Conservation (phyloP, 1,140 invertebrate genomes). For the Procambarus clarkii region DNA sequence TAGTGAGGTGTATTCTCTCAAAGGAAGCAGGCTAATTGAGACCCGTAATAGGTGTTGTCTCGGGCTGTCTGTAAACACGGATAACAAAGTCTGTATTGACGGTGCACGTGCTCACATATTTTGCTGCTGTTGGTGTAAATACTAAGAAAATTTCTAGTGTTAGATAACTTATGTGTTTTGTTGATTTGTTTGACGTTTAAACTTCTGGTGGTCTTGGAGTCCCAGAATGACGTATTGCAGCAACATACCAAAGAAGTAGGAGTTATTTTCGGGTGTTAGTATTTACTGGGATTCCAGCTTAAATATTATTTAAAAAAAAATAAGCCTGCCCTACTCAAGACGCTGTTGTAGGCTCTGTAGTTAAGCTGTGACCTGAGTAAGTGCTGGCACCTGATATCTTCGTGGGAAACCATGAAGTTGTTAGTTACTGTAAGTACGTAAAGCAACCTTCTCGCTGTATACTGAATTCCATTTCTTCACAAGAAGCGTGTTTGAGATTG, state of each 20-base stretch:
- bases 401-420: conserved; percentile 24
- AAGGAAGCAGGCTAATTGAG: not conserved
- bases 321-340: not conserved
- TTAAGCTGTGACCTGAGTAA: not conserved
- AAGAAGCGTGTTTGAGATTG: conserved; percentile 2
- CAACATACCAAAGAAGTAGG: conserved; percentile 69
- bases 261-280: conserved; percentile 8
- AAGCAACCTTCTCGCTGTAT: conserved; percentile 30
- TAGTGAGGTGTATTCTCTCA: not conserved
- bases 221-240: conserved; percentile 60
- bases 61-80: not conserved
- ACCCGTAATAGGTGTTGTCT: not conserved
- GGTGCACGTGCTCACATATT: conserved; percentile 40
- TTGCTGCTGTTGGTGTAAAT: conserved; percentile 62
- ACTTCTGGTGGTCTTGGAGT: conserved; percentile 42
- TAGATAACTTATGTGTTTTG: conserved; percentile 65
- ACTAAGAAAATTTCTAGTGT: conserved; percentile 47
- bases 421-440: conserved; percentile 53
- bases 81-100: conserved; percentile 1
- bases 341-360: not conserved
- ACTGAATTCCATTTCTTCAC: conserved; percentile 32
- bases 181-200: conserved; percentile 65
- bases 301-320: not conserved
- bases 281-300: not conserved
- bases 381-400: not conserved